Evolutionary conservation across 1,140 invertebrate species (phyloP).

Genomic region (Wasmannia auropunctata): DNA sequence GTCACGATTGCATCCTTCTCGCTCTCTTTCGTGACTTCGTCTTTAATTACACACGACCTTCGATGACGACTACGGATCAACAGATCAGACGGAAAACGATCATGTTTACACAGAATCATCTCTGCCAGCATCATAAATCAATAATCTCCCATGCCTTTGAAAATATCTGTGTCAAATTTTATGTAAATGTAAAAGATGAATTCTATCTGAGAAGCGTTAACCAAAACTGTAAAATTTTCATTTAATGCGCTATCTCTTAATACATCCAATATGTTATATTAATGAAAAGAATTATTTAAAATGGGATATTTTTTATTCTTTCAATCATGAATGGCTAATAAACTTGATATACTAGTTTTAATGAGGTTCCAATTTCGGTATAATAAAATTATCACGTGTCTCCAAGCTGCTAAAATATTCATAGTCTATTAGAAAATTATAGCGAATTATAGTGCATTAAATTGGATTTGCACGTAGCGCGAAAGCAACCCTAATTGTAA

Average conservation of each 20-base stretch:
- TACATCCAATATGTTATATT: background rate
- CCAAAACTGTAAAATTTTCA: background rate
- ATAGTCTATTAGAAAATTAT: slow-evolving; percentile 17
- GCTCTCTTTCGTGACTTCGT: background rate
- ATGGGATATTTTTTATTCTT: background rate
- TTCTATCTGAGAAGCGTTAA: background rate
- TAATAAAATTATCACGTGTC: background rate
- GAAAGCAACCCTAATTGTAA: background rate
- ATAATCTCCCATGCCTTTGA: background rate
- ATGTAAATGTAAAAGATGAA: background rate
- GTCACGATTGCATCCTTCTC: background rate
- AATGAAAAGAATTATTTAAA: background rate
- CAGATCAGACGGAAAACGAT: slow-evolving; percentile 33
- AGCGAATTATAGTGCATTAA: background rate
- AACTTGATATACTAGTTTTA: background rate
- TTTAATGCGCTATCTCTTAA: background rate
- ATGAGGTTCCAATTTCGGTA: background rate
- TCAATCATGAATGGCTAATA: background rate
- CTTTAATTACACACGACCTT: slow-evolving; percentile 53
- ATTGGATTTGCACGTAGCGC: background rate
- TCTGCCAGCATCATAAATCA: background rate
- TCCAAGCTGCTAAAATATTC: background rate
- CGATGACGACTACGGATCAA: background rate
- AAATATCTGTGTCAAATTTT: background rate
- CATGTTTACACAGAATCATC: background rate